These are phyloP conservation scores for Leptopilina clavipes DNA, from an alignment of 1,140 invertebrate genomes.

Conservation along the genomic window DNA sequence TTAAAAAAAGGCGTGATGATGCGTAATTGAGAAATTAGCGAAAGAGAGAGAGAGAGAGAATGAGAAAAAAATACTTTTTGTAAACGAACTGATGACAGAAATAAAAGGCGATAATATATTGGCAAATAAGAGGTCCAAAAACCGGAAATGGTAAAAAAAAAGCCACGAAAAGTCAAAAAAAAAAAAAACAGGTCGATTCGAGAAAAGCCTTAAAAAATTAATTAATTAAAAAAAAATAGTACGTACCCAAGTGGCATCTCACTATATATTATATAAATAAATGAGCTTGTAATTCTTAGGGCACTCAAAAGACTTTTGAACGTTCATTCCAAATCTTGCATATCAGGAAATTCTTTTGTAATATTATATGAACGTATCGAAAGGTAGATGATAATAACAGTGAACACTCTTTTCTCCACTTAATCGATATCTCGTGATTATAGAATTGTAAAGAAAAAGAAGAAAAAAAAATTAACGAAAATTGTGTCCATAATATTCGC, in stretches of 20 bases:
- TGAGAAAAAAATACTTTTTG: constrained; percentile 64
- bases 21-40: neutral
- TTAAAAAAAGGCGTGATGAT: constrained; percentile 2
- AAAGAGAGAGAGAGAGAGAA: constrained; percentile 39
- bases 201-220: neutral
- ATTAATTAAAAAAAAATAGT: constrained; percentile 47
- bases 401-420: constrained; percentile 45
- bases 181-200: neutral
- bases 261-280: constrained; percentile 51
- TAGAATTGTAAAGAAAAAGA: too few relatives aligned
- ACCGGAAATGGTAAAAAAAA: constrained; percentile 66
- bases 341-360: constrained; percentile 64
- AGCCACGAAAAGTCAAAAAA: constrained; percentile 43
- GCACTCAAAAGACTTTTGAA: constrained; percentile 59
- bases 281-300: constrained; percentile 60
- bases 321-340: constrained; percentile 63
- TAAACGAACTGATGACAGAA: constrained; percentile 53
- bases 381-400: constrained; percentile 47
- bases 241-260: constrained; percentile 46
- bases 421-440: constrained; percentile 12
- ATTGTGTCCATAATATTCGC: constrained; percentile 20
- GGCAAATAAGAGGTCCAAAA: constrained; percentile 55
- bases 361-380: constrained; percentile 44
- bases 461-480: constrained; percentile 31
- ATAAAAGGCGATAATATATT: constrained; percentile 43